Evolutionary conservation across 2,888 invertebrate species (phyloP), one percentile per base, ranked within the genome.

Genomic region (Eupithecia dodoneata): DNA sequence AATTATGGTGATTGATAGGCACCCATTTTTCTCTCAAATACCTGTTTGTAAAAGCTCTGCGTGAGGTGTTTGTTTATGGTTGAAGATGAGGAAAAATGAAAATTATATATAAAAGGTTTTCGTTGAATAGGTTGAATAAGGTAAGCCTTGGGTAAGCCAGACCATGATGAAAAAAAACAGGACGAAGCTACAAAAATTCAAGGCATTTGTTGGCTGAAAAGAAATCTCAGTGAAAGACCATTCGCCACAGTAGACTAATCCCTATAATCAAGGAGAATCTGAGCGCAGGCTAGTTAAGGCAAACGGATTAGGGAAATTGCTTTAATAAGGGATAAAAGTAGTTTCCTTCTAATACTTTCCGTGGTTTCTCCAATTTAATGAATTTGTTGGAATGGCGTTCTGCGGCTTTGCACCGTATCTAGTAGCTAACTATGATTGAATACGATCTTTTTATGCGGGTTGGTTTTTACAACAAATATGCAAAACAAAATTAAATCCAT

Each of bases 221-320:
- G 30, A 73, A 75, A 65, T 44, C 65, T 66, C 55, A 15, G 55
- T 30, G 4, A 55, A 69, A 69, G 18, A 69, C 13, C 30, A 44
- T 67, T 67, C 5, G 10, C 69, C n/a, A 63, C 65, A 67, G 69
- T 42, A 49, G 47, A 13, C 67, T 80, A 73, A 77, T 74, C 75
- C 71, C 41, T 71, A 80, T 77, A 76, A 80, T 76, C 74, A 77
- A 70, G 76, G 74, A 72, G 67, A 77, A 77, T 77, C 74, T 74
- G 66, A 77, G 77, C 76, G 71, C 55, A 5, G 18, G 76, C 78
- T 76, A 73, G 76, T 76, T 74, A 72, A 55, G 76, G 65, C 76
- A 70, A 76, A 72, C 59, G 79, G 76, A 76, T 77, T 76, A 77
- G 74, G 77, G 67, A 77, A 80, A 80, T 80, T 76, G 77, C 79